Conservation (phyloP, 2,888 invertebrate species). For the Dolomedes plantarius region DNA sequence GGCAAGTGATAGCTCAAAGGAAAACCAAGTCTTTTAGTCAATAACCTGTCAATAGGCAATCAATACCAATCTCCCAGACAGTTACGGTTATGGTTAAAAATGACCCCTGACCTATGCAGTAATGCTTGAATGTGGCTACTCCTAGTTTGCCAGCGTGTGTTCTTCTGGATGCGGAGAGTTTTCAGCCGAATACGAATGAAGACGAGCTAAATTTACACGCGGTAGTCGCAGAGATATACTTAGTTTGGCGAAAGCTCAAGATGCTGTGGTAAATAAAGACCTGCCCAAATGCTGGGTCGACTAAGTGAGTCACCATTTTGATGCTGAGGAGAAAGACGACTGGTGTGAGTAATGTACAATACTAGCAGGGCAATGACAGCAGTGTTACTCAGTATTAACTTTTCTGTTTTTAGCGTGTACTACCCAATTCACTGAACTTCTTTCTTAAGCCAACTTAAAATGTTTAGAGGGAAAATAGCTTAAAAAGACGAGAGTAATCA, state of each 20-base stretch:
- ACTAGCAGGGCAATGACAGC: too few species aligned
- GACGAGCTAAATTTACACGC: slow-evolving; percentile 32
- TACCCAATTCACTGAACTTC: too few species aligned
- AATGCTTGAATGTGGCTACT: slow-evolving; percentile 60
- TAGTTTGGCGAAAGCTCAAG: slow-evolving; percentile 58
- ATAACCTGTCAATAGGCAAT: neutral
- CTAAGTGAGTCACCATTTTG: slow-evolving; percentile 13
- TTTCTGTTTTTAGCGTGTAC: too few species aligned
- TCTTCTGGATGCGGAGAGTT: neutral
- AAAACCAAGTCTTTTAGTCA: too few species aligned
- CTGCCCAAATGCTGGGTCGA: neutral
- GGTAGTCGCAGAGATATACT: slow-evolving; percentile 43
- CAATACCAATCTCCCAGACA: neutral
- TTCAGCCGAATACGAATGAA: neutral
- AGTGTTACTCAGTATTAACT: too few species aligned
- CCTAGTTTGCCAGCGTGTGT: slow-evolving; percentile 16
- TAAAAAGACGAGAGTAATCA: too few species aligned
- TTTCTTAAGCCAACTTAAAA: too few species aligned
- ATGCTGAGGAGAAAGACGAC: too few species aligned
- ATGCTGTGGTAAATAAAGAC: slow-evolving; percentile 3
- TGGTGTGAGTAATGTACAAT: too few species aligned
- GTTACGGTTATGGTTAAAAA: neutral
- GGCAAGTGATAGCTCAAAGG: neutral
- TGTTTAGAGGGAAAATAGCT: too few species aligned
- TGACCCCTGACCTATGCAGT: slow-evolving; percentile 43